Evolutionary conservation across 2,888 invertebrate genomes (phyloP), one percentile per base, ranked within the genome.

Genomic region (Steinernema carpocapsae): DNA sequence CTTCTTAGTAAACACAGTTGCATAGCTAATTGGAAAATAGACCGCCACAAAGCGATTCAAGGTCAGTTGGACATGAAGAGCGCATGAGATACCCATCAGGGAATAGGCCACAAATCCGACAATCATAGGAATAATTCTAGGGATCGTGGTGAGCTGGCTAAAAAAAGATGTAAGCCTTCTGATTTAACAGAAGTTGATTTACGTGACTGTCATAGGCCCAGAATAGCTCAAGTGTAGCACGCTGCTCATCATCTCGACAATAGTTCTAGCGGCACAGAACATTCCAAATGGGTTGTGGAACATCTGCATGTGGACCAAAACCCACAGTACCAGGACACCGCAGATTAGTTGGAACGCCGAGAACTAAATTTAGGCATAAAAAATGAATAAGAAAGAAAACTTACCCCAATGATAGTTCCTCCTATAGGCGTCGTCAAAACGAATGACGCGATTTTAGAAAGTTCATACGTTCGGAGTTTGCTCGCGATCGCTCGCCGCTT

Each of bases 271-370:
- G 3, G 64, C 64, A 7, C 64, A 64, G 17, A 64, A 64, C 32
- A 22, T 32, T 7, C 64, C 64, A 32, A 64, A 64, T 12, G 64
- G 7, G 26, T 22, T 64, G 17, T 64, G 64, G 32, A 64, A 64
- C 1, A 64, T 32, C 14, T 6, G 6, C 32, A 64, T 32, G 10
- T 64, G 26, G 29, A 12, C 14, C 1, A 64, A 17, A 10, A 64
- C 29, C 29, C 29, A 64, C 1, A 64, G 32, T 17, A 2, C 14
- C 4, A 29, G 17, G 12, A n/a, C 32, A 12, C 64, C 64, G 17
- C 26, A 32, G 7, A 26, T 1, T 7, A 32, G 1, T 17, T 22
- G 17, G 1, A 32, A n/a, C 10, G 12, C 17, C 7, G 14, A 22
- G 1, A 64, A 32, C 64, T 64, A 24, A 56, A 26, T 19, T n/a